Base-by-base conservation (phyloP, 2,797 vertebrate species). In the Dendrocincla fuliginosa region DNA sequence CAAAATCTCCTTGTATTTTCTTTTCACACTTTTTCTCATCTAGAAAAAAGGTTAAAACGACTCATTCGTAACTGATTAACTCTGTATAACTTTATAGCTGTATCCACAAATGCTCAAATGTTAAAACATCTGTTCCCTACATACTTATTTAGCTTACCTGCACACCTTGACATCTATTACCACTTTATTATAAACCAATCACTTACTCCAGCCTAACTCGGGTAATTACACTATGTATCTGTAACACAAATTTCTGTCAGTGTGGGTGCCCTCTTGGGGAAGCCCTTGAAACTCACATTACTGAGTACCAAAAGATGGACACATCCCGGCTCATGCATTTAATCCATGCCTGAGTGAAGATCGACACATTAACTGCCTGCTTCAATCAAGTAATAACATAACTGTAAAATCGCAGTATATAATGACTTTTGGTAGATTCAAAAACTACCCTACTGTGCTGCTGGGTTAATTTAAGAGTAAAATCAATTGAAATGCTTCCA, bases 341-440 rank as follows among this genome's bases (percentile, higher is more conserved):
- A n/a, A 32, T 3, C 3, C 10, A 4, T 0, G 5, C 1, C 0
- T 6, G 24, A 64, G 28, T 1, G 2, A 67, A 44, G 9, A 41
- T 1, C 1, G 4, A 52, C 33, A 28, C 2, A 14, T 16, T 12
- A 42, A 61, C 27, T 15, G 9, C 8, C 1, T 16, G 33, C 4
- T 65, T 83, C 44, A 33, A 42, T 11, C 42, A 12, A 25, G 16
- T 17, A 52, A 24, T 5, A 22, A 57, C n/a, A 24, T 6, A 24
- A 61, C n/a, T 30, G 13, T 10, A 37, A 53, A 39, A 30, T 11
- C n/a, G 37, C 35, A 16, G 2, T 6, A 13, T 10, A 1, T 2
- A 46, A 39, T 1, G 7, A 32, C 19, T 37, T 68, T 32, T 33
- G 15, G 20, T 12, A 32, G 8, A 35, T 9, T 19, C 28, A 55